Percentiles rank a stretch among this genome's conserved stretches.
Conservation (phyloP, 1,140 invertebrate genomes). For the Mesaphorura yosii region DNA sequence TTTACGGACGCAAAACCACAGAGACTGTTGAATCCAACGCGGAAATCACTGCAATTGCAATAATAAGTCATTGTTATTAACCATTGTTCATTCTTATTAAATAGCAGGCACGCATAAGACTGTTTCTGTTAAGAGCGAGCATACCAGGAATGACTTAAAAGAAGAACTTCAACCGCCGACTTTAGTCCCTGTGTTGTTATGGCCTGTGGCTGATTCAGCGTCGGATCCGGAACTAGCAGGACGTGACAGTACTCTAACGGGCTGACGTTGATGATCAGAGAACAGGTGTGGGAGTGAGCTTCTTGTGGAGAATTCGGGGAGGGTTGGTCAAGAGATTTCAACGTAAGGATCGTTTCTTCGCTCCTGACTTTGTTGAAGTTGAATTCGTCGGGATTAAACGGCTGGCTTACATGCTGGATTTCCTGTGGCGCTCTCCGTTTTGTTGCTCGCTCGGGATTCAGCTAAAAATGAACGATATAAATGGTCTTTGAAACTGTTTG, state of each 20-base stretch:
- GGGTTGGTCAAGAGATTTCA: slow-evolving; percentile 28
- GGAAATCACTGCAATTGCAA: slow-evolving; percentile 43
- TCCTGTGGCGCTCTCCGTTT: slow-evolving; percentile 49
- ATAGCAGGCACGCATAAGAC: too few species aligned
- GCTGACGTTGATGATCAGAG: slow-evolving; percentile 52
- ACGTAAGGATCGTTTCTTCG: slow-evolving; percentile 46
- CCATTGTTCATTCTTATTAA: too few species aligned
- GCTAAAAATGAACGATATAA: slow-evolving; percentile 44
- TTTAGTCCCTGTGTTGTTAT: slow-evolving; percentile 40
- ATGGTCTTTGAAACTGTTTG: background rate
- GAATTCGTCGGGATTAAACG: slow-evolving; percentile 49
- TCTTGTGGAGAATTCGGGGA: too few species aligned
- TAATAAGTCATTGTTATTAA: slow-evolving; percentile 9
- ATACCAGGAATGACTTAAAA: slow-evolving; percentile 43
- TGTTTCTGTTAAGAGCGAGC: slow-evolving; percentile 3
- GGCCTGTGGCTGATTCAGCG: slow-evolving; percentile 47
- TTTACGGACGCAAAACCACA: slow-evolving; percentile 68
- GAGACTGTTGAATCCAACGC: slow-evolving; percentile 61
- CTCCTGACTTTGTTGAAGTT: slow-evolving; percentile 53
- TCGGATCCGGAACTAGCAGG: slow-evolving; percentile 49
- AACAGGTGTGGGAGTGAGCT: too few species aligned
- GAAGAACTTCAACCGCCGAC: slow-evolving; percentile 40
- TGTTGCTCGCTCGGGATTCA: slow-evolving; percentile 49
- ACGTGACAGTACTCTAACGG: slow-evolving; percentile 55
- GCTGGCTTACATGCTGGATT: slow-evolving; percentile 45